Percentiles rank a stretch among this genome's conserved stretches.
These are phyloP conservation scores for Tricholaema leucomelas DNA, from an alignment of 2,113 vertebrate genomes.

Conservation along the genomic window DNA sequence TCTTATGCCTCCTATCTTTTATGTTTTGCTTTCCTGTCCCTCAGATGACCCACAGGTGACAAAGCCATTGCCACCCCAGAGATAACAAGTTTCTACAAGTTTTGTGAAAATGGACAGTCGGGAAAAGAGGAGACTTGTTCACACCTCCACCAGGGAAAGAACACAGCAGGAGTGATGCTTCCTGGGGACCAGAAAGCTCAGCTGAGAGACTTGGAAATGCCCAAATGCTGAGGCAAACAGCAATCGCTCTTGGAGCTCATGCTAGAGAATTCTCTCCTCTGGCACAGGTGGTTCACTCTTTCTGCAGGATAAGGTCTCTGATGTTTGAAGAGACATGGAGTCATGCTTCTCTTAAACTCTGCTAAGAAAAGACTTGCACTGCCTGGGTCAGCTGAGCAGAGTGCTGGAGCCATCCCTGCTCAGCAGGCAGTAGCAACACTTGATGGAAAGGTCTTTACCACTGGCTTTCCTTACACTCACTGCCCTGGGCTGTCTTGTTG, in stretches of 20 bases:
- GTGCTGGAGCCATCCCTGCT: background rate
- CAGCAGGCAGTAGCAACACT: background rate
- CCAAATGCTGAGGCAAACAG: background rate
- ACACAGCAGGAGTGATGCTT: background rate
- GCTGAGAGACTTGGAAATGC: background rate
- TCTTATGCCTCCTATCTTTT: background rate
- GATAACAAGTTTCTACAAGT: background rate
- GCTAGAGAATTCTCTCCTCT: background rate
- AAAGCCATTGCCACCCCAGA: background rate
- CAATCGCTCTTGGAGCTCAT: background rate
- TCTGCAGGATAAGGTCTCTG: background rate
- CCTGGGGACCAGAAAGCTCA: background rate
- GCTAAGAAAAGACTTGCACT: background rate
- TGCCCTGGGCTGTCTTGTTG: background rate
- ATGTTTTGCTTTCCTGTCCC: background rate
- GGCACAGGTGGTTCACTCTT: background rate
- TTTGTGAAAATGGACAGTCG: background rate
- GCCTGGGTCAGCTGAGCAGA: background rate
- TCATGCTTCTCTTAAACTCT: background rate
- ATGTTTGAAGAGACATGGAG: background rate
- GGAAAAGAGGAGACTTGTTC: background rate
- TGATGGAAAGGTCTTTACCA: background rate
- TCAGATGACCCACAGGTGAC: background rate
- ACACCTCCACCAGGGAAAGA: background rate
- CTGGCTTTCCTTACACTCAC: background rate